Evolutionary conservation across 2,797 vertebrate genomes (phyloP).

Genomic region (Lates japonicus): DNA sequence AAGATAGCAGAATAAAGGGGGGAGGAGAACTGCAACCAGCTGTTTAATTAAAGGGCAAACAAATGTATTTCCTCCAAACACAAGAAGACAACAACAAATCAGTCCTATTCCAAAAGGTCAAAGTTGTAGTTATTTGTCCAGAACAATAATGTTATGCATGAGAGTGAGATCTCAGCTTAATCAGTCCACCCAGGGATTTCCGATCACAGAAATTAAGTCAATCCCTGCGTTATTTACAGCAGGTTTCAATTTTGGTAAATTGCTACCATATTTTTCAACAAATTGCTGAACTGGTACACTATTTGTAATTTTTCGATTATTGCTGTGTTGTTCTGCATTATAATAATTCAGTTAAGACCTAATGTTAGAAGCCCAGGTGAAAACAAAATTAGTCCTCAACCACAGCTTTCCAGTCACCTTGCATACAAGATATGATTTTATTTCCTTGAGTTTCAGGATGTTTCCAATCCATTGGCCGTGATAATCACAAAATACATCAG

Average conservation of each 20-base stretch:
- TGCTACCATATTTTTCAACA: background rate
- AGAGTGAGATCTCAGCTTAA: background rate
- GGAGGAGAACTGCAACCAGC: background rate
- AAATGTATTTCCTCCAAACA: conserved; percentile 31
- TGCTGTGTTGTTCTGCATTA: background rate
- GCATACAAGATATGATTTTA: too few species aligned
- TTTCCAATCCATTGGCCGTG: too few species aligned
- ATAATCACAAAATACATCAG: too few species aligned
- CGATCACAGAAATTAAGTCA: background rate
- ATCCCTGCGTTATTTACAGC: background rate
- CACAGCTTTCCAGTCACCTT: too few species aligned
- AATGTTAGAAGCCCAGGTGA: too few species aligned
- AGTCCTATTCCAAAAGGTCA: conserved; percentile 41
- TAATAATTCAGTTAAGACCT: background rate
- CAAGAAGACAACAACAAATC: conserved; percentile 10
- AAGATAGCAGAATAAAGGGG: background rate
- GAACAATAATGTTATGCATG: conserved; percentile 9
- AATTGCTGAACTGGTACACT: background rate
- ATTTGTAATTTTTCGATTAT: background rate
- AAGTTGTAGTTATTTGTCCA: conserved; percentile 31
- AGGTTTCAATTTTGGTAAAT: background rate
- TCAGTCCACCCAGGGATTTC: background rate
- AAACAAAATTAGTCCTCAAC: too few species aligned
- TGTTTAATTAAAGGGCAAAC: conserved; percentile 57
- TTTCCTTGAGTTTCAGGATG: too few species aligned